phyloP scores from a whole-genome alignment of 1,140 invertebrate species.

The Drosophila biarmipes region DNA sequence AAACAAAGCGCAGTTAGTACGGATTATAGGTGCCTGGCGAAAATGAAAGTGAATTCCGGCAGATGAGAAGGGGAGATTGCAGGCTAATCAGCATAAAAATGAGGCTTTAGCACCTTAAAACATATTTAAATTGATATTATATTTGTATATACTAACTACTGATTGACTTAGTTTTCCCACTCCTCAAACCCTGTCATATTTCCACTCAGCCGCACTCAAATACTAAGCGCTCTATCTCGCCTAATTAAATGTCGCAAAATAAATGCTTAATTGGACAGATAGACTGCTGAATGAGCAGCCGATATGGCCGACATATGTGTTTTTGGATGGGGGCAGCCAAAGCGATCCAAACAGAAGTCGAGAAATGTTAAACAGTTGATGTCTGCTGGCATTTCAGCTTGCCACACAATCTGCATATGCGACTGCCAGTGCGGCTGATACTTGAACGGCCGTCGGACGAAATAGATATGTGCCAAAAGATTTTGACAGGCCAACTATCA shows the following conservation, averaged over 20 bases:
- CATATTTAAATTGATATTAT: neutral
- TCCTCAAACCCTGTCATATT: constrained; percentile 42
- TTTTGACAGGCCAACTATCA: constrained; percentile 76
- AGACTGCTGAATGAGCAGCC: constrained; percentile 68
- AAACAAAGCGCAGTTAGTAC: constrained; percentile 32
- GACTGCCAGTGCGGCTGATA: constrained; percentile 28
- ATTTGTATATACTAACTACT: neutral
- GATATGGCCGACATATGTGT: constrained; percentile 21
- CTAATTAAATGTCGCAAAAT: constrained; percentile 74
- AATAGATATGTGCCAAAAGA: constrained; percentile 79
- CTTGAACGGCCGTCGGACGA: constrained; percentile 63
- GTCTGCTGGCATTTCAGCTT: constrained; percentile 63
- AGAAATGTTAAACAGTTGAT: constrained; percentile 40
- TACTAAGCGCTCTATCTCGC: constrained; percentile 58
- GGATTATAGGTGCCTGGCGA: constrained; percentile 13
- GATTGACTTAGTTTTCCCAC: constrained; percentile 2
- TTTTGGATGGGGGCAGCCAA: constrained; percentile 12
- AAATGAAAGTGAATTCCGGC: constrained; percentile 11
- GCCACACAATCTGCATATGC: constrained; percentile 74
- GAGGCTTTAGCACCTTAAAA: neutral
- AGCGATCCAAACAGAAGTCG: constrained; percentile 22
- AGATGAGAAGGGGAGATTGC: constrained; percentile 19
- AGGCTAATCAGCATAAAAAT: neutral
- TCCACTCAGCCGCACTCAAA: constrained; percentile 33
- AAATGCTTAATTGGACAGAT: constrained; percentile 81